phyloP scores from a whole-genome alignment of 2,113 vertebrate species.

The Onychorhynchus coronatus region DNA sequence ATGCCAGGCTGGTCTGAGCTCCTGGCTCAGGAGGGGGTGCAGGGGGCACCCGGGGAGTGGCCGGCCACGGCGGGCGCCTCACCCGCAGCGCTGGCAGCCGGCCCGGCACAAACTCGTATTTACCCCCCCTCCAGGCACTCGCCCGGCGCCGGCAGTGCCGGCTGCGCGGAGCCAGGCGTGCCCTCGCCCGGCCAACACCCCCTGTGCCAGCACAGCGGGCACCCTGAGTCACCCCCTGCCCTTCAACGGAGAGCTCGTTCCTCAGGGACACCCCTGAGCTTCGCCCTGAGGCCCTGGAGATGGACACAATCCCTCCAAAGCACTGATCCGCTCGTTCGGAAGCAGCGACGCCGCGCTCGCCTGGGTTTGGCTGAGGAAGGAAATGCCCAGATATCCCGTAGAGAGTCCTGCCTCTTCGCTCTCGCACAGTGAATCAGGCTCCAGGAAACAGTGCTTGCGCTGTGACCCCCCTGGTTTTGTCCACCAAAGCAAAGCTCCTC shows the following conservation, averaged over 20 bases:
- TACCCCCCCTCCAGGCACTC: neutral
- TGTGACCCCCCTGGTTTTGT: neutral
- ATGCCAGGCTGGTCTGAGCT: neutral
- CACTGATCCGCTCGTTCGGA: neutral
- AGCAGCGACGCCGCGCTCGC: accelerated
- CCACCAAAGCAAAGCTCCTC: neutral
- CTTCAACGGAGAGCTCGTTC: accelerated
- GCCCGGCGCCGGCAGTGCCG: neutral
- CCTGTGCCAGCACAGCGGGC: neutral
- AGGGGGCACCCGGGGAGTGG: neutral
- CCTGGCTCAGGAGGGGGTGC: neutral
- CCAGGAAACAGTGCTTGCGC: neutral
- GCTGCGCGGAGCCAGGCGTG: neutral
- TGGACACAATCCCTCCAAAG: accelerated
- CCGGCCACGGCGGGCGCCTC: neutral
- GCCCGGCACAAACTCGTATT: neutral
- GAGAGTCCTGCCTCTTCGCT: neutral
- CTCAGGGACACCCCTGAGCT: neutral
- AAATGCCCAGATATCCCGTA: neutral
- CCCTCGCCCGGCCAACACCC: neutral
- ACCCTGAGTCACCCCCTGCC: neutral
- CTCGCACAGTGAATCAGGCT: neutral
- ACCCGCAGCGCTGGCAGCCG: neutral
- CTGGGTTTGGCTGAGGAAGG: neutral
- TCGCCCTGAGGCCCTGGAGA: accelerated